Evolutionary conservation across 2,888 invertebrate genomes (phyloP), one percentile per base, ranked within the genome.

Genomic region (Epistrophe grossulariae): DNA sequence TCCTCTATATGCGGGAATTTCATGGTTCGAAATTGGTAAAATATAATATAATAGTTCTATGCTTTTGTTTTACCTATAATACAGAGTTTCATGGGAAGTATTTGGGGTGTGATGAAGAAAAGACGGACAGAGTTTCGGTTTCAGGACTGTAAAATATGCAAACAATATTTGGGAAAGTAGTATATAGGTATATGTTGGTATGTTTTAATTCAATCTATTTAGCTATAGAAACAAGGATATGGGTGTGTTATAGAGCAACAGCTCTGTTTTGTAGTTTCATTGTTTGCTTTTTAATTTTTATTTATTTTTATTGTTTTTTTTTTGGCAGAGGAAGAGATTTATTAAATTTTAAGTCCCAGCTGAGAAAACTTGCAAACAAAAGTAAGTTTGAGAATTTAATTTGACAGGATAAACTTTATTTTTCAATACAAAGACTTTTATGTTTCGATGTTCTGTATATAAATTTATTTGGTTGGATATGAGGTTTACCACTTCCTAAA

Each of bases 71-170:
- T 45, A 28, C 15, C 66, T 66, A 2, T 11, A 31, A 7, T 9
- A 35, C 6, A 35, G 0, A 38, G 40, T 64, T 64, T 31, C 5
- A 19, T 38, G 45, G 8, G 19, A 38, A 17, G 11, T 8, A 50
- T 48, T 31, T 48, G 43, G 15, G 43, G 15, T 45, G n/a, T 24
- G 40, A 43, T 62, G 15, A 15, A 62, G 62, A 62, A 10, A 35
- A 43, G 11, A 45, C 35, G 35, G 72, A 45, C 64, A 59, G 59
- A 62, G 66, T 48, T 71, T 71, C 55, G 28, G 70, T 62, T 76
- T 79, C 4, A 38, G 45, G 66, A 55, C 66, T 48, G 79, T 83
- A 83, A 87, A 79, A 87, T 83, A 87, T 87, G 83, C 87, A 70
- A 83, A 87, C 79, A 79, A 79, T 83, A 76, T 83, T 71, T 55